Conservation (phyloP, 35 echinoderm and acorn worm species). For the Strongylocentrotus purpuratus region DNA sequence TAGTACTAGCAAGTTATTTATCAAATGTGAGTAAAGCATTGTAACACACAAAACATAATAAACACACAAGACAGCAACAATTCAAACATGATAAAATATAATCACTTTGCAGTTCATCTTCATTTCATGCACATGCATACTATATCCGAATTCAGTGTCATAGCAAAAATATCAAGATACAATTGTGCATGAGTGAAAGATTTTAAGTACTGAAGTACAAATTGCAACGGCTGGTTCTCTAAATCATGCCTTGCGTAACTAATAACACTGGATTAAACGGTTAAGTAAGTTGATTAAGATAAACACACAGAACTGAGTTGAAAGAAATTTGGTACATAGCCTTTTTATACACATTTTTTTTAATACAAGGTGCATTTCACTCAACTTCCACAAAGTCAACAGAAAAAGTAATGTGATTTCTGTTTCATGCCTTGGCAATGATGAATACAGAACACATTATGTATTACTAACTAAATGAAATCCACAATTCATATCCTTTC, state of each 20-base stretch:
- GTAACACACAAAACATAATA: neutral
- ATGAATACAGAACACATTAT: neutral
- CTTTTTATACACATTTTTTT: neutral
- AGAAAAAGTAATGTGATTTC: neutral
- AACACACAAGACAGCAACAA: neutral
- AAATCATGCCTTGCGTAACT: constrained; percentile 2
- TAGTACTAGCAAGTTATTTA: constrained; percentile 8
- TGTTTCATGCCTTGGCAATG: neutral
- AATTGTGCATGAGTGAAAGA: constrained; percentile 1
- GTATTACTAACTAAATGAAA: neutral
- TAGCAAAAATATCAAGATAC: constrained; percentile 19
- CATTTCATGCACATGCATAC: neutral
- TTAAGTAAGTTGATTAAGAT: neutral
- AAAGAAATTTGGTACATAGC: constrained; percentile 13
- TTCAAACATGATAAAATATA: constrained; percentile 14
- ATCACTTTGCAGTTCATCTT: neutral
- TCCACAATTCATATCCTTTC: neutral
- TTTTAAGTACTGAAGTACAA: neutral
- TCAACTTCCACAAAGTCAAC: constrained; percentile 2
- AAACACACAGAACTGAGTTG: constrained; percentile 17
- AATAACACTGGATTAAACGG: neutral
- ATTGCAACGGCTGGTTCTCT: neutral
- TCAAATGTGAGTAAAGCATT: neutral
- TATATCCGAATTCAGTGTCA: neutral
- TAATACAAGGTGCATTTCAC: neutral